Base-by-base conservation (phyloP, 2,888 invertebrate species). In the Griposia aprilina region DNA sequence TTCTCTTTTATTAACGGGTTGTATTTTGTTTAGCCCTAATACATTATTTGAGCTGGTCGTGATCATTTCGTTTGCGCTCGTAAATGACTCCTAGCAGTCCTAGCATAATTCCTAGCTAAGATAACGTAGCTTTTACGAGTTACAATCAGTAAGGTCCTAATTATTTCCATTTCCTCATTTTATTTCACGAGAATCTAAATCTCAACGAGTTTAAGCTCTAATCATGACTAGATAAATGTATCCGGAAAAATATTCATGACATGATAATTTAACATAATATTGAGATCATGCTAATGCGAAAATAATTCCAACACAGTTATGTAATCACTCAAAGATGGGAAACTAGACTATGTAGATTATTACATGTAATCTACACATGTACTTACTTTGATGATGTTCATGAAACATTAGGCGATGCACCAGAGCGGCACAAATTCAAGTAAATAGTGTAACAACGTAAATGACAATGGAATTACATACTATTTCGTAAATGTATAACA, bases 391-490 rank as follows among this genome's bases (percentile, higher is more conserved):
- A 91, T 89, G 89, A 88, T 88, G 76, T 86, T 88, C 82, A 82
- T 85, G 84, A 86, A 88, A 85, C 86, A 89, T 91, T 89, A 90
- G 75, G 63, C 63, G 80, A 85, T 80, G 88, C 90, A 91, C 60
- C 88, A 87, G 90, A 91, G 90, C 91, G 89, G 82, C 81, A 82
- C 89, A 81, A 90, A 92, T 89, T 87, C 84, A 77, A 83, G 82
- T 87, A 89, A 91, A 90, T 84, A 88, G 55, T 79, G 70, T 73
- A 82, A 84, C 78, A 71, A 85, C 80, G 75, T 83, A 88, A 90
- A 90, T 89, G 88, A 93, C 92, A 93, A 92, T 89, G 78, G 90
- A 90, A 93, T 91, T 91, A 87, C 85, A 83, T 71, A 78, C 67
- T 69, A 78, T 84, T 81, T 87, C 74, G 69, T 82, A 86, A 80